These are phyloP conservation scores for Epiblema foenella DNA, from an alignment of 2,888 invertebrate genomes.

Conservation along the genomic window DNA sequence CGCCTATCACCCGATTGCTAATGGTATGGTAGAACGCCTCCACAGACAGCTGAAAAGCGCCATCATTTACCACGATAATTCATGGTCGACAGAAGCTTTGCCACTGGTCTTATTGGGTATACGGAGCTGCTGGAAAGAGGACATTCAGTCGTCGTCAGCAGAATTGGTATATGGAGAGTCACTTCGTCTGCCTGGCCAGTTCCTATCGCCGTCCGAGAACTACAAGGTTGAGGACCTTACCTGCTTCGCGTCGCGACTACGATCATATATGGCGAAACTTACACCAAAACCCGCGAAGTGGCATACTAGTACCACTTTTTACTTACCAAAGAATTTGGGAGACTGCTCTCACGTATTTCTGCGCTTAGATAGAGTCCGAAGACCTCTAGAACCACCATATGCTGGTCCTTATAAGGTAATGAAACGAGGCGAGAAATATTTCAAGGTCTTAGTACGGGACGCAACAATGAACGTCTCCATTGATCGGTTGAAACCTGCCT, in stretches of 20 bases:
- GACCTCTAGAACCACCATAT: too few species aligned
- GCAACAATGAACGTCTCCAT: constrained; percentile 28
- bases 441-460: background rate
- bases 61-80: too few species aligned
- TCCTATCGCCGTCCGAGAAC: constrained; percentile 17
- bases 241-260: constrained; percentile 13
- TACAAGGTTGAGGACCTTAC: constrained; percentile 34
- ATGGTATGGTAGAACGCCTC: too few species aligned
- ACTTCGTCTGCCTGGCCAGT: constrained; percentile 21
- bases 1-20: too few species aligned
- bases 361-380: too few species aligned
- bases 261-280: background rate
- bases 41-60: too few species aligned
- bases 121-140: too few species aligned
- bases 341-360: background rate
- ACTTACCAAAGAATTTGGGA: constrained; percentile 16
- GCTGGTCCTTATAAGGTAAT: too few species aligned
- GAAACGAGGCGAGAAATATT: too few species aligned
- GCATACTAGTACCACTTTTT: constrained; percentile 5
- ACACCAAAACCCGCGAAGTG: constrained; percentile 13
- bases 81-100: too few species aligned
- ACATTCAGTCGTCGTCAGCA: background rate
- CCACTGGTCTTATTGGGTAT: too few species aligned
- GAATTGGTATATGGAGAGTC: background rate
- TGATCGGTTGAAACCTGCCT: constrained; percentile 45